Conservation (phyloP, 2,113 vertebrate genomes). For the Ammodytes marinus region DNA sequence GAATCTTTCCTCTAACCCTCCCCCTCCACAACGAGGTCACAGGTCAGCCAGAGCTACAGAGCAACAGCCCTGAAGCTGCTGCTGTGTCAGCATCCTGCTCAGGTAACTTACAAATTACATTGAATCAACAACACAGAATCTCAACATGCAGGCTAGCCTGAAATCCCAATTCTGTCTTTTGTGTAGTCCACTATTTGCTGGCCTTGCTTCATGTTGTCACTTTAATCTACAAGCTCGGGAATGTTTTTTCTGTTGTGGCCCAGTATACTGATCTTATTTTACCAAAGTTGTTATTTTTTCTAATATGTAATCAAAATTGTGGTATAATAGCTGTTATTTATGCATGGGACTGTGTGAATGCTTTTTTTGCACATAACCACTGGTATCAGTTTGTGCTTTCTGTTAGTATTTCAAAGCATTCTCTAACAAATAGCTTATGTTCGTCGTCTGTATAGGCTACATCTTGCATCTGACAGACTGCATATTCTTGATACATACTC, state of each 20-base stretch:
- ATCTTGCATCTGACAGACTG: constrained; percentile 8
- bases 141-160: not conserved
- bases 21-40: constrained; percentile 27
- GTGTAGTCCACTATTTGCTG: not conserved
- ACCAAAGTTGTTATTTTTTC: not conserved
- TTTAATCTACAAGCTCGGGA: not conserved
- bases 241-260: not conserved
- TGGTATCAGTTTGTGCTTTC: not conserved
- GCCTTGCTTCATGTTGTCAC: not conserved
- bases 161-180: not conserved
- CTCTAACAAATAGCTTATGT: constrained; percentile 14
- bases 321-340: not conserved
- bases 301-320: not conserved
- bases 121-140: no score
- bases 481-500: constrained; percentile 24
- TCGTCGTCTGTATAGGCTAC: constrained; percentile 20
- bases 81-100: not conserved
- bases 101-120: not conserved
- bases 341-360: not conserved
- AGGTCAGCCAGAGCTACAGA: constrained; percentile 30
- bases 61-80: not conserved
- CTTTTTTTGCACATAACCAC: not conserved
- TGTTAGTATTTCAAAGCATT: constrained; percentile 9
- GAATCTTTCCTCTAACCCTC: not conserved
- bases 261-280: not conserved